Evolutionary conservation across 2,888 invertebrate genomes (phyloP), one percentile per base, ranked within the genome.

Genomic region (Eueremaeus valkanovi): DNA sequence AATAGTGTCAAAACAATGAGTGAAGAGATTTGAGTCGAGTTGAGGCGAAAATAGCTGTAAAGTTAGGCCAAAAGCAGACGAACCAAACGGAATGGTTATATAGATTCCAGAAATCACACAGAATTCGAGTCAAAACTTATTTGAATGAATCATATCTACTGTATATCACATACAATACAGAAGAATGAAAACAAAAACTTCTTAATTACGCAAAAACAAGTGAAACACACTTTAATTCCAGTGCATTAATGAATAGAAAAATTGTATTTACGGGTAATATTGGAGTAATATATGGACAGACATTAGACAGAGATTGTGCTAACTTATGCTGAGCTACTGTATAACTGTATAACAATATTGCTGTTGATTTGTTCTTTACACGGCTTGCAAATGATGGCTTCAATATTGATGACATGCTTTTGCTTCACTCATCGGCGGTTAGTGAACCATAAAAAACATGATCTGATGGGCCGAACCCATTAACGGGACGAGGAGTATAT

Each of bases 391-490:
- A 63, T 63, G 63, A 63, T 63, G 63, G 63, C 63, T 63, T 16
- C 8, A 16, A 21, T 63, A 63, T 33, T 63, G 63, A 3, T 63
- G 63, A 63, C 63, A 63, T 33, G 63, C 63, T 63, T 63, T 63
- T 55, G 55, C 55, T 55, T 33, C 33, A 36, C 63, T 63, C 63
- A 63, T 63, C 63, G 55, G 33, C 63, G 63, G 63, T 63, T 63
- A 63, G 33, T 63, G 63, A 63, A 63, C 63, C 63, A 63, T 63
- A 63, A 63, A 63, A 63, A 63, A 63, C 63, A 63, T 63, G 63
- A 63, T 63, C 63, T 63, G 63, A 55, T 63, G 63, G 63, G 63
- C 63, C 63, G 63, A 63, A 63, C 63, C 63, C 63, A 63, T 63
- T 63, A 63, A 63, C 33, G 63, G 63, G 36, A 24, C 63, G 63